Conservation (phyloP, 1,140 invertebrate genomes). For the Drosophila persimilis region DNA sequence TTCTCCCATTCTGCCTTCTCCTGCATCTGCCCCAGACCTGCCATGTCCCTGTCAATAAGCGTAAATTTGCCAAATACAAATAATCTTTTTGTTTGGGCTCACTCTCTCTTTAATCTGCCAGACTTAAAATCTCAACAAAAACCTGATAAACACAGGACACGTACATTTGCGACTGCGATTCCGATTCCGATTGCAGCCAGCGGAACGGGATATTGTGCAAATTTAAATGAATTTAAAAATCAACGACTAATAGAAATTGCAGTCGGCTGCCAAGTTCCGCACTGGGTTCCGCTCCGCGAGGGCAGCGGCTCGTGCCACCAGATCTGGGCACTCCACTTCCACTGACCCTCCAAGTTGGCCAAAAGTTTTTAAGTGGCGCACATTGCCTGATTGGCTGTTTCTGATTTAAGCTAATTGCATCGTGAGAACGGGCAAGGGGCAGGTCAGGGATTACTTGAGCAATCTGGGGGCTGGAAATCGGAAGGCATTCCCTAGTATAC, state of each 20-base stretch:
- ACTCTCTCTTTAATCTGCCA: constrained; percentile 41
- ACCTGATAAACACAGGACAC: constrained; percentile 55
- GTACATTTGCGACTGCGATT: constrained; percentile 10
- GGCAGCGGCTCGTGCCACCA: constrained; percentile 9
- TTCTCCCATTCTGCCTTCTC: neutral
- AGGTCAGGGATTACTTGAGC: neutral
- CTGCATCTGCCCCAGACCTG: neutral
- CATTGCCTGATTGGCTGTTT: constrained; percentile 69
- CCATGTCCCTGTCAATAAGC: constrained; percentile 56
- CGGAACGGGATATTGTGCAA: neutral
- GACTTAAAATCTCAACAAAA: constrained; percentile 68
- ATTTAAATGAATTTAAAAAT: constrained; percentile 24
- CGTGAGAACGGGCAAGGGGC: constrained; percentile 6
- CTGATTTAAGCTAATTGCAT: constrained; percentile 71
- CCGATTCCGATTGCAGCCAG: neutral
- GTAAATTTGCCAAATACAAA: constrained; percentile 78
- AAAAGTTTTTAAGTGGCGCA: constrained; percentile 70
- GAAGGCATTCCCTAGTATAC: no score
- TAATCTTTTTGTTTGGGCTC: constrained; percentile 54
- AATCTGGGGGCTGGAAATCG: neutral
- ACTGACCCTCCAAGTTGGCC: constrained; percentile 40
- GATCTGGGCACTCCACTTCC: constrained; percentile 36
- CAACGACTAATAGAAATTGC: constrained; percentile 40
- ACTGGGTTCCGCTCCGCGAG: constrained; percentile 41
- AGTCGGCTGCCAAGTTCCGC: constrained; percentile 52